Conservation (phyloP, 2,113 vertebrate species). For the Megatriorchis doriae region DNA sequence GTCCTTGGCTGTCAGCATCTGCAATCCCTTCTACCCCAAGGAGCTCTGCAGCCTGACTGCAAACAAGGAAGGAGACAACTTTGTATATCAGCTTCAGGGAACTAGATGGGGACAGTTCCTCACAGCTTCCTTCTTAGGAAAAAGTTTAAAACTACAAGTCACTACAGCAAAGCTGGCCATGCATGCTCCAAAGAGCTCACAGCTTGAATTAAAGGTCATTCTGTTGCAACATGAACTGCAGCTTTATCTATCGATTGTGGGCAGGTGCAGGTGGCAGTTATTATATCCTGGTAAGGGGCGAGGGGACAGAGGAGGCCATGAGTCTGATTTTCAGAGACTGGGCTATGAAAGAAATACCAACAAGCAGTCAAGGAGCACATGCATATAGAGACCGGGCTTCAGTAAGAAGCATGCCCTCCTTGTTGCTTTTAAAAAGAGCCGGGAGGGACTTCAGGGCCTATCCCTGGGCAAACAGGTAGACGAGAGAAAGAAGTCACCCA, state of each 20-base stretch:
- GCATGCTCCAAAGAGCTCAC: neutral
- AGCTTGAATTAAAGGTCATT: neutral
- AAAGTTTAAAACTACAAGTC: neutral
- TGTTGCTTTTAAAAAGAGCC: neutral
- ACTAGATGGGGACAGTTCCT: neutral
- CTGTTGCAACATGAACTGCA: neutral
- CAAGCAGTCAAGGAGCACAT: neutral
- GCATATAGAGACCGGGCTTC: fast-evolving
- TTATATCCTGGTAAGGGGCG: neutral
- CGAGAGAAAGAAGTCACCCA: neutral
- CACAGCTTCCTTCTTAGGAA: neutral
- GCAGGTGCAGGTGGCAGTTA: neutral
- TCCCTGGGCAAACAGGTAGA: neutral
- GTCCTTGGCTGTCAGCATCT: neutral
- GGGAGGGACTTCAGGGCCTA: neutral
- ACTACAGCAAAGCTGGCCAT: neutral
- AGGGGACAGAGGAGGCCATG: neutral
- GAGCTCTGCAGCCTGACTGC: neutral
- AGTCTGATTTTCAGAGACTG: neutral
- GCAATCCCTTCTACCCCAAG: neutral
- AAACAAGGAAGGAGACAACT: neutral
- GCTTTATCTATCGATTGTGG: neutral
- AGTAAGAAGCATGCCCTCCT: fast-evolving
- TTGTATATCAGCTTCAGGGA: neutral
- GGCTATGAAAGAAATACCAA: neutral